phyloP scores from a whole-genome alignment of 2,888 invertebrate genomes.

The Scaeva pyrastri region DNA sequence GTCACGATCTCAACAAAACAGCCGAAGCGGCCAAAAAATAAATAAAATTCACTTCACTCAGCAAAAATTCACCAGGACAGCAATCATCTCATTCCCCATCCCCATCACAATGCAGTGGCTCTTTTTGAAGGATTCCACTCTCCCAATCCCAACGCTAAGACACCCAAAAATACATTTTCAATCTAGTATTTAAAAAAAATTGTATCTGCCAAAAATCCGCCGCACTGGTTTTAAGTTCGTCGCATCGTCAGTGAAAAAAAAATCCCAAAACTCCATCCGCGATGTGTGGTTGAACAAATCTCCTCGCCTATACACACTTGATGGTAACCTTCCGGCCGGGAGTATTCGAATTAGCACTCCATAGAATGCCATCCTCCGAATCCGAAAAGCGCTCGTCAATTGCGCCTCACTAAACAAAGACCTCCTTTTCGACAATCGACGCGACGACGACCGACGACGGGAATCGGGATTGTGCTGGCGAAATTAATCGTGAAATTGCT shows the following conservation, averaged over 20 bases:
- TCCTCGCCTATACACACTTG: slow-evolving; percentile 39
- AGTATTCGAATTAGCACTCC: slow-evolving; percentile 30
- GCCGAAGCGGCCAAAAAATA: background rate
- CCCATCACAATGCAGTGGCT: slow-evolving; percentile 22
- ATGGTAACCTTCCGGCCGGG: slow-evolving; percentile 18
- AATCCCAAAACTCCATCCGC: slow-evolving; percentile 37
- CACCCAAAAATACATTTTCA: slow-evolving; percentile 53
- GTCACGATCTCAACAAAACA: slow-evolving; percentile 22
- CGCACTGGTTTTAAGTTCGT: slow-evolving; percentile 31
- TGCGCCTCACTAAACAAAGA: slow-evolving; percentile 66
- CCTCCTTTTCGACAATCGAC: slow-evolving; percentile 66
- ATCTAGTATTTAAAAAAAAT: slow-evolving; percentile 46
- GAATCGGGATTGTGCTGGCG: slow-evolving; percentile 72
- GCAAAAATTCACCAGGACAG: slow-evolving; percentile 60
- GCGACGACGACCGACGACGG: too few relatives aligned
- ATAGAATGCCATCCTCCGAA: slow-evolving; percentile 14
- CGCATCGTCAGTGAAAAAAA: slow-evolving; percentile 20
- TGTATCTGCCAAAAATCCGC: slow-evolving; percentile 59
- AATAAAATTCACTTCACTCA: slow-evolving; percentile 59
- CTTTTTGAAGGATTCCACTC: slow-evolving; percentile 59
- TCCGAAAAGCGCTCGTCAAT: slow-evolving; percentile 35
- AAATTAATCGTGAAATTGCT: slow-evolving; percentile 76
- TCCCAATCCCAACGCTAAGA: slow-evolving; percentile 4
- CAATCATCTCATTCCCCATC: slow-evolving; percentile 52
- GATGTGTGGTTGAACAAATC: slow-evolving; percentile 3